Percentiles rank a stretch among this genome's conserved stretches.
These are phyloP conservation scores for Hypomesus transpacificus DNA, from an alignment of 2,113 vertebrate genomes.

Conservation along the genomic window DNA sequence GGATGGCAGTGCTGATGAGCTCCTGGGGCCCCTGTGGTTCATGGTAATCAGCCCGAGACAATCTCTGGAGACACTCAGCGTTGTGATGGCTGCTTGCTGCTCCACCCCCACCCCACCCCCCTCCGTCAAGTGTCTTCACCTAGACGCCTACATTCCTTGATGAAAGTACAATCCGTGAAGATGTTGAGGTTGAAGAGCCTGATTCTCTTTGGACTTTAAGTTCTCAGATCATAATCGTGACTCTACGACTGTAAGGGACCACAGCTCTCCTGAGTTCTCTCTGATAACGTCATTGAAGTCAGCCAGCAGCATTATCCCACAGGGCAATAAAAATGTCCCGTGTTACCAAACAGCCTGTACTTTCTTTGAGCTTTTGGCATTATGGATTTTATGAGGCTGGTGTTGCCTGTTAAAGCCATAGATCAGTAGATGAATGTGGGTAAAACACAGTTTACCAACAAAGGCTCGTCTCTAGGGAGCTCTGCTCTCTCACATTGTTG, in stretches of 20 bases:
- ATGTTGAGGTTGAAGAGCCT: constrained; percentile 8
- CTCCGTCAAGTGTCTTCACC: constrained; percentile 32
- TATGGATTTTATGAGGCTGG: constrained; percentile 29
- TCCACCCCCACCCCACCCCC: constrained; percentile 38
- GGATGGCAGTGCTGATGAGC: constrained; percentile 17
- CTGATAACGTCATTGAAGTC: constrained; percentile 9
- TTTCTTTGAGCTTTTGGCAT: constrained; percentile 23
- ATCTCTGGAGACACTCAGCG: constrained; percentile 27
- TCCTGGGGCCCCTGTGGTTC: constrained; percentile 9
- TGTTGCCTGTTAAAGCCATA: constrained; percentile 44
- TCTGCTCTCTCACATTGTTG: constrained; percentile 29
- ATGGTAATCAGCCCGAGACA: constrained; percentile 36
- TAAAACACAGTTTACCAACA: constrained; percentile 52
- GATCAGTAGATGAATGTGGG: constrained; percentile 52
- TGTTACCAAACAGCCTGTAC: constrained; percentile 30
- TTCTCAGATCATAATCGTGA: constrained; percentile 44
- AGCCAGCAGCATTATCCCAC: not conserved
- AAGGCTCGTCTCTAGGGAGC: constrained; percentile 24
- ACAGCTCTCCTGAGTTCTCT: constrained; percentile 2
- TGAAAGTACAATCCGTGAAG: constrained; percentile 15
- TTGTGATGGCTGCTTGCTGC: constrained; percentile 15
- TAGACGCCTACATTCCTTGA: constrained; percentile 17
- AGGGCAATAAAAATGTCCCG: not conserved
- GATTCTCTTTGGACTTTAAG: constrained; percentile 12
- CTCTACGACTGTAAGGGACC: constrained; percentile 3